These are phyloP conservation scores for Hemibagrus guttatus DNA, from an alignment of 2,797 vertebrate genomes.

Conservation along the genomic window DNA sequence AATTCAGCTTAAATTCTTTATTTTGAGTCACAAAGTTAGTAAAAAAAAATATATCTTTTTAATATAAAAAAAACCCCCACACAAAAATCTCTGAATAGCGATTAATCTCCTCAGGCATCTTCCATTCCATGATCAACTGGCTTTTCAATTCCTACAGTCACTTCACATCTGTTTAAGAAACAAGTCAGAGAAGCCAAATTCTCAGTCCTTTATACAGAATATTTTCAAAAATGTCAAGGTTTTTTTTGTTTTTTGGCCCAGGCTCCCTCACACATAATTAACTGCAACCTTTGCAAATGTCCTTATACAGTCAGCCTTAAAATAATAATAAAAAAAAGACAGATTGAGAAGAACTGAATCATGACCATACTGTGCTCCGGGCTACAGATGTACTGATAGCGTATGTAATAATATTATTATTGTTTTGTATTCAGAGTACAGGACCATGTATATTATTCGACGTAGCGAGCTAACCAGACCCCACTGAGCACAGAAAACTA, in stretches of 20 bases:
- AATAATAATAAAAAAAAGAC: neutral
- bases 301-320: neutral
- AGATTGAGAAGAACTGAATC: neutral
- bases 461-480: conserved; percentile 58
- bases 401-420: conserved; percentile 53
- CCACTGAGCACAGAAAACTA: conserved; percentile 60
- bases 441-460: conserved; percentile 62
- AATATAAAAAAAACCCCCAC: too few relatives aligned
- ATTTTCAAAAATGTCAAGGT: neutral
- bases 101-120: neutral
- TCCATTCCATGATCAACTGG: neutral
- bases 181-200: neutral
- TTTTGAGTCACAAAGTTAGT: neutral
- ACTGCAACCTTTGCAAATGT: neutral
- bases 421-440: conserved; percentile 66
- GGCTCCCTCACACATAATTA: neutral
- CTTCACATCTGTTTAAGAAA: neutral
- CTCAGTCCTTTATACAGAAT: neutral
- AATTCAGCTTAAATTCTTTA: neutral
- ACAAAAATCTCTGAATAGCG: neutral
- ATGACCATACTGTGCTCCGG: conserved; percentile 53
- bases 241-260: neutral
- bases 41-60: neutral
- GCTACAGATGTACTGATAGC: conserved; percentile 54
- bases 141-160: neutral